phyloP scores from a whole-genome alignment of 30 jellyfish, hydroid and myxozoan species.

The Chrysaora quinquecirrha region DNA sequence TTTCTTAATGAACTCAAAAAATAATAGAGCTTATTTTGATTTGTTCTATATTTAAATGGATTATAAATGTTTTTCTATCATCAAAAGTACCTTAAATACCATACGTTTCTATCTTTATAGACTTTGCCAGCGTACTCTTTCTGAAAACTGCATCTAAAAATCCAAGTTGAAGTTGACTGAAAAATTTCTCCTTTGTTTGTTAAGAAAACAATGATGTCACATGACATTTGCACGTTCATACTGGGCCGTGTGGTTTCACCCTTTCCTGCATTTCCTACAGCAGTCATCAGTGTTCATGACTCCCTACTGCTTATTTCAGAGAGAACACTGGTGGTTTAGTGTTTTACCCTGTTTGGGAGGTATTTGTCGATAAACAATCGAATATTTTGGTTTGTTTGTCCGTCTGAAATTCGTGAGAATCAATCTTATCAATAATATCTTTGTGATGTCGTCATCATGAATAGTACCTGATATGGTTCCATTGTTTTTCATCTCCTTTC shows the following conservation, averaged over 20 bases:
- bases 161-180: no score
- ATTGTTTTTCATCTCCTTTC: neutral
- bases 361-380: neutral
- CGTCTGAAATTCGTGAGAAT: neutral
- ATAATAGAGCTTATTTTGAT: constrained; percentile 7
- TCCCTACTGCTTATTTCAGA: neutral
- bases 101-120: no score
- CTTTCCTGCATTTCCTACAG: neutral
- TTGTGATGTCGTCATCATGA: neutral
- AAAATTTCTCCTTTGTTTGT: no score
- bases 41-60: constrained; percentile 24
- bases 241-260: neutral
- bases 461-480: neutral
- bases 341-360: neutral
- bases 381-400: neutral
- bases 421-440: neutral
- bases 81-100: neutral
- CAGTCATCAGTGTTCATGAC: neutral
- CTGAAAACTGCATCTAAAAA: no score
- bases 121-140: no score
- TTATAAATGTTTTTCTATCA: neutral
- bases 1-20: neutral
- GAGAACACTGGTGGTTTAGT: neutral
- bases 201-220: neutral
- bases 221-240: neutral